Conservation (phyloP, 2,797 vertebrate genomes). For the Chiropotes sagulatus region DNA sequence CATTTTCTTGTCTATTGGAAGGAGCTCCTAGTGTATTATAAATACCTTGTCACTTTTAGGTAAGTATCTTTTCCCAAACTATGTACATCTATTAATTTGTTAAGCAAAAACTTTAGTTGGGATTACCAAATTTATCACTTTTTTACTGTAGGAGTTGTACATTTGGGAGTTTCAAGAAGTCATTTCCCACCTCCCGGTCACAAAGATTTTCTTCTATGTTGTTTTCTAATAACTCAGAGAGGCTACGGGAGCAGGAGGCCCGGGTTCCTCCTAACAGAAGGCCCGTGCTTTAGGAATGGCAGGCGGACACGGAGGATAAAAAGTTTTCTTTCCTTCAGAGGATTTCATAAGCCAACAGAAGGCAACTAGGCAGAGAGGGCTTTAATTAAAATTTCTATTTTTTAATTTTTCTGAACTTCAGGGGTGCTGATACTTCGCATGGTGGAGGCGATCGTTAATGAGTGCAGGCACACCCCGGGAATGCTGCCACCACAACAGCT, state of each 20-base stretch:
- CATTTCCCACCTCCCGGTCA: neutral
- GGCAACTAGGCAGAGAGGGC: constrained; percentile 78
- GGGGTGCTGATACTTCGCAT: constrained; percentile 71
- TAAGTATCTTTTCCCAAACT: constrained; percentile 17
- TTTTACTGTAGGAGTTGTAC: neutral
- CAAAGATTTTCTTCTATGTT: neutral
- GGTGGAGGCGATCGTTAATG: constrained; percentile 59
- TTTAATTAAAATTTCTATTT: constrained; percentile 82
- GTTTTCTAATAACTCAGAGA: neutral
- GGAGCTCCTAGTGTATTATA: neutral
- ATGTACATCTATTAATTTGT: constrained; percentile 28
- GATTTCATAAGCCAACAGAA: constrained; percentile 61
- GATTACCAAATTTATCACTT: neutral
- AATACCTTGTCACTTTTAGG: constrained; percentile 28
- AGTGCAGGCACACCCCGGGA: neutral
- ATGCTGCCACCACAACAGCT: neutral
- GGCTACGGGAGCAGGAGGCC: constrained; percentile 15
- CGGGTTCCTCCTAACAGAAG: constrained; percentile 59
- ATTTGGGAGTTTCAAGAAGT: neutral
- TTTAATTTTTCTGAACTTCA: constrained; percentile 83
- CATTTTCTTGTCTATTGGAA: constrained; percentile 6
- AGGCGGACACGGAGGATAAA: constrained; percentile 60
- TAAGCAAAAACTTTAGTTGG: neutral
- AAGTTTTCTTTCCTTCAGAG: constrained; percentile 65
- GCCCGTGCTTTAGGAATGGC: constrained; percentile 50